phyloP scores from a whole-genome alignment of 1,140 invertebrate genomes.

The Diuraphis noxia region DNA sequence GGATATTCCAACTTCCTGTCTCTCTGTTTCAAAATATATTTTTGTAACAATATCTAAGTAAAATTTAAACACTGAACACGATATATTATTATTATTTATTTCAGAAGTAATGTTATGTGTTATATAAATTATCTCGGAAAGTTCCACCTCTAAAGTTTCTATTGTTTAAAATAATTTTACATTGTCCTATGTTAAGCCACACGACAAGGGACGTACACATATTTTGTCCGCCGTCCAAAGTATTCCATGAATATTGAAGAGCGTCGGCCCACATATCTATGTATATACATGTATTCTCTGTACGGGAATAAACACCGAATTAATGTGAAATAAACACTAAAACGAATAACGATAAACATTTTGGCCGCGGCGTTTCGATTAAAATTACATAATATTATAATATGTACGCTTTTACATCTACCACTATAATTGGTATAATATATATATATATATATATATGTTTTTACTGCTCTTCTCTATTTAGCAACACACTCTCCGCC shows the following conservation, averaged over 20 bases:
- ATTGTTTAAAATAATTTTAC: constrained; percentile 1
- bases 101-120: neutral
- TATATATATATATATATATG: too few species aligned
- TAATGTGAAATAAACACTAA: neutral
- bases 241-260: constrained; percentile 4
- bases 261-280: neutral
- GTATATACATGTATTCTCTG: neutral
- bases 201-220: neutral
- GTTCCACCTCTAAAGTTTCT: neutral
- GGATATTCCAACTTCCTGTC: too few species aligned
- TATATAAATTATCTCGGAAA: neutral
- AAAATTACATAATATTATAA: neutral
- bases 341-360: neutral
- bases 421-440: neutral
- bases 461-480: neutral
- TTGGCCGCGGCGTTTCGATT: neutral
- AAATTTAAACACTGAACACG: neutral
- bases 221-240: neutral
- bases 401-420: neutral
- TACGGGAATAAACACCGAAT: neutral
- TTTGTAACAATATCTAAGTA: neutral
- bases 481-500: neutral
- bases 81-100: too few species aligned
- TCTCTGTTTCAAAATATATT: neutral
- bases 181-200: neutral